phyloP scores from a whole-genome alignment of 2,113 vertebrate genomes.

The Porphyrio hochstetteri region DNA sequence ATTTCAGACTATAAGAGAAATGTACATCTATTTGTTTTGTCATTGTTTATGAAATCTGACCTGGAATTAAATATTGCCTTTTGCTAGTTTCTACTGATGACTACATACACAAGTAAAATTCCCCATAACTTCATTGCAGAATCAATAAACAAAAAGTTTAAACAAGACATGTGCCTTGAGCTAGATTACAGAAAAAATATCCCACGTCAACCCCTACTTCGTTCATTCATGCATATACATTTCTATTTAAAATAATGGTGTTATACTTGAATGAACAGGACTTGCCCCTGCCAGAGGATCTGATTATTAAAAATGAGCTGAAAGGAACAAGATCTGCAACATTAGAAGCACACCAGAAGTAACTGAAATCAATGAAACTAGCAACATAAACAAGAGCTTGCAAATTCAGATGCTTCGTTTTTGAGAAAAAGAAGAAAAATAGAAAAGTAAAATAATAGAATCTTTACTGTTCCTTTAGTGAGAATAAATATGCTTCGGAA shows the following conservation, averaged over 20 bases:
- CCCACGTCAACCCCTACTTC: neutral
- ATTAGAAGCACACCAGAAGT: neutral
- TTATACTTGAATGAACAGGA: neutral
- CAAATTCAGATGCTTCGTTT: neutral
- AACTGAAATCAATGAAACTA: neutral
- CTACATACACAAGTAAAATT: neutral
- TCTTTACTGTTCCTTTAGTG: neutral
- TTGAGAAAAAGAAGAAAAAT: neutral
- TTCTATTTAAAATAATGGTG: neutral
- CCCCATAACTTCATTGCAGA: neutral
- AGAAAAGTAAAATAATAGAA: neutral
- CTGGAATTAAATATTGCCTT: neutral
- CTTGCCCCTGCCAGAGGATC: neutral
- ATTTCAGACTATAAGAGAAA: neutral
- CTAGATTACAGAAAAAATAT: neutral
- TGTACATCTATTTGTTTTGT: neutral
- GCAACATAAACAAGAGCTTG: neutral
- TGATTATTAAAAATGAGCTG: neutral
- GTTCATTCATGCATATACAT: neutral
- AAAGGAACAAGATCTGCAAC: neutral
- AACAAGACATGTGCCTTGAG: neutral
- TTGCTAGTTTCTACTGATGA: neutral
- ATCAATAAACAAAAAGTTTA: neutral
- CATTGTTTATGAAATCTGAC: neutral
- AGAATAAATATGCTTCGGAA: conserved; percentile 19